These are phyloP conservation scores for Panagrolaimus sp. DNA, from an alignment of 1,140 invertebrate genomes.

Conservation along the genomic window DNA sequence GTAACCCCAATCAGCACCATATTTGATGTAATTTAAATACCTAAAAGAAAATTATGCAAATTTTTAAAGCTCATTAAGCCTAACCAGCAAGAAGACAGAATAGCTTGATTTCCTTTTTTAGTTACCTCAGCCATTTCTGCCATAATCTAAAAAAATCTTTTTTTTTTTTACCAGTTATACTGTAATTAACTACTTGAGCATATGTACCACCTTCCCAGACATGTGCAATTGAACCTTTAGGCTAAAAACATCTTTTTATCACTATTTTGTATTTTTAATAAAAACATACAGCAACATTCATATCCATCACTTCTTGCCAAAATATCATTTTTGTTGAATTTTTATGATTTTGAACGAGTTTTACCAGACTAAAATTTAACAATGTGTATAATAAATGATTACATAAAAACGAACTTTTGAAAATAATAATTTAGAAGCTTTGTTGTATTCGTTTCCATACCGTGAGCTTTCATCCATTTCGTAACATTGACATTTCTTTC, in stretches of 20 bases:
- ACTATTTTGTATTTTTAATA: neutral
- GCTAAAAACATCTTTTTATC: neutral
- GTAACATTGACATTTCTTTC: constrained; percentile 14
- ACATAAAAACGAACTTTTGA: neutral
- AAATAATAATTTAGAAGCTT: neutral
- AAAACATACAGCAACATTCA: constrained; percentile 63
- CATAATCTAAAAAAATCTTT: neutral
- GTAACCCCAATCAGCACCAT: constrained; percentile 38
- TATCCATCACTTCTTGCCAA: constrained; percentile 85
- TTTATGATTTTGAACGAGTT: constrained; percentile 16
- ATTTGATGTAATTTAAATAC: constrained; percentile 59
- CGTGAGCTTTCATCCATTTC: neutral
- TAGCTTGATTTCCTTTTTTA: constrained; percentile 60
- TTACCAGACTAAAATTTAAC: neutral
- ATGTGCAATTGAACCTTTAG: constrained; percentile 59
- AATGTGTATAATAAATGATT: neutral
- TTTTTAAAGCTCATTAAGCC: neutral
- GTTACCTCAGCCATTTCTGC: constrained; percentile 62
- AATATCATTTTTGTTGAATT: constrained; percentile 65
- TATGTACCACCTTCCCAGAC: constrained; percentile 59
- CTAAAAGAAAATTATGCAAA: constrained; percentile 62
- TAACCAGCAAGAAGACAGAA: constrained; percentile 59
- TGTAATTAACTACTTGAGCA: no score
- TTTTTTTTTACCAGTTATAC: no score
- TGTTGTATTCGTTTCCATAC: neutral